Base-by-base conservation (phyloP, 2,888 invertebrate genomes). In the Polyommatus icarus region DNA sequence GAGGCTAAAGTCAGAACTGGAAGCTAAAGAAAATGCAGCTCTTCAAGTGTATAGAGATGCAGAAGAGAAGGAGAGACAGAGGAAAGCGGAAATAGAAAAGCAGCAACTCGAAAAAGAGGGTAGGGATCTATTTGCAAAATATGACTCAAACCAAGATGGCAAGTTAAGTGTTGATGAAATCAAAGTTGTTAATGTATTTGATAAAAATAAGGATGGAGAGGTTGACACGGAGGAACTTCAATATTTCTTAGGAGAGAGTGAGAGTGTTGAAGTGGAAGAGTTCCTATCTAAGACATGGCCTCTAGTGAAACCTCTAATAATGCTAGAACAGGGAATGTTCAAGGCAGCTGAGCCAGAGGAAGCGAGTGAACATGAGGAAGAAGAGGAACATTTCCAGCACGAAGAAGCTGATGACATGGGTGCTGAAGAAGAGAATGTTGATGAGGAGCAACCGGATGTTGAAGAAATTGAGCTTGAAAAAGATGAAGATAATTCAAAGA, bases 181-280 rank as follows among this genome's bases (percentile, higher is more conserved):
- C 8, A 96, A 96, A 90, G 94, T 95, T 1, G 96, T 96, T 79
- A 94, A 95, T 84, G 96, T 96, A 73, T 98, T 99, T 91, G 99
- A 99, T 92, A 96, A 96, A 83, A 97, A 99, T 90, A 96, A 96
- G 80, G 97, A 99, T 94, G 99, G 99, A 10, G 95, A 95, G 84
- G 98, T 99, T 20, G 96, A 97, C 79, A 96, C 96, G 36, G 98
- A 98, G 79, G 99, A 99, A 93, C 97, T 98, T 0, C 96, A 95
- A 85, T 96, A 94, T 85, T 97, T 97, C 89, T 90, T 97, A 77
- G 95, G 95, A 82, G 96, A 96, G 79, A 95, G 95, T 79, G 95
- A 96, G 72, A 96, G 96, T 84, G 92, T 97, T 76, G 95, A 96
- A 83, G 89, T 95, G 79, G 96, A 97, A 77, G 95, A 95, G 5